Evolutionary conservation across 1,140 invertebrate species (phyloP).

Genomic region (Asbolus verrucosus): DNA sequence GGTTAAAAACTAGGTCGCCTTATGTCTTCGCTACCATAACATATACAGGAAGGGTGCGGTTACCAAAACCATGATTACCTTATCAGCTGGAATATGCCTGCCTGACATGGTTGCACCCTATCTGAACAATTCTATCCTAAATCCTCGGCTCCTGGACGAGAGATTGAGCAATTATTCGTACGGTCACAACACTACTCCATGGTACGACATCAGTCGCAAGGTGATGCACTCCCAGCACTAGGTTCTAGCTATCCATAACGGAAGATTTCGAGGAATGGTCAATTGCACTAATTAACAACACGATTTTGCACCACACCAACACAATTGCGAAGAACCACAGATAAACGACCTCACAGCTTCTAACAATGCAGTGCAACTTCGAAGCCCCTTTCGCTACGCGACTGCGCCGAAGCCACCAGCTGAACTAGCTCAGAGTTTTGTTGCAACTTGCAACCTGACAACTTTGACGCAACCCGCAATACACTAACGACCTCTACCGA

Average conservation of each 20-base stretch:
- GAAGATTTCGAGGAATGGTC: constrained; percentile 7
- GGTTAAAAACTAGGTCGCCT: constrained; percentile 40
- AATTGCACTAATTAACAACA: background rate
- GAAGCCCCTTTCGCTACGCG: constrained; percentile 25
- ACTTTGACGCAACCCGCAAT: constrained; percentile 37
- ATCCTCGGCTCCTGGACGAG: constrained; percentile 8
- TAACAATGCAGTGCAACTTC: constrained; percentile 41
- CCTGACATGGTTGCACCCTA: constrained; percentile 30
- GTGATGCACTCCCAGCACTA: background rate
- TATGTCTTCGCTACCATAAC: constrained; percentile 21
- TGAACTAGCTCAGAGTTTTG: constrained; percentile 9
- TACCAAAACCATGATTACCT: constrained; percentile 19
- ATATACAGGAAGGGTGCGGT: constrained; percentile 39
- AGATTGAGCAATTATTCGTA: constrained; percentile 33
- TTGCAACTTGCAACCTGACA: constrained; percentile 29
- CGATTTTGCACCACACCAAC: constrained; percentile 13
- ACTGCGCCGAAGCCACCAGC: constrained; percentile 27
- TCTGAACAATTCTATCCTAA: constrained; percentile 35
- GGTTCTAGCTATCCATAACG: constrained; percentile 26
- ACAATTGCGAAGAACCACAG: constrained; percentile 17
- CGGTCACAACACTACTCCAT: constrained; percentile 42
- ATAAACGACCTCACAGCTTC: constrained; percentile 19
- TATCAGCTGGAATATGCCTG: constrained; percentile 45
- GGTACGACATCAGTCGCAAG: constrained; percentile 5
- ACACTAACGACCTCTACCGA: constrained; percentile 21